Evolutionary conservation across 2,797 vertebrate genomes (phyloP), one percentile per base, ranked within the genome.

Genomic region (Acestrorhynchus altus): DNA sequence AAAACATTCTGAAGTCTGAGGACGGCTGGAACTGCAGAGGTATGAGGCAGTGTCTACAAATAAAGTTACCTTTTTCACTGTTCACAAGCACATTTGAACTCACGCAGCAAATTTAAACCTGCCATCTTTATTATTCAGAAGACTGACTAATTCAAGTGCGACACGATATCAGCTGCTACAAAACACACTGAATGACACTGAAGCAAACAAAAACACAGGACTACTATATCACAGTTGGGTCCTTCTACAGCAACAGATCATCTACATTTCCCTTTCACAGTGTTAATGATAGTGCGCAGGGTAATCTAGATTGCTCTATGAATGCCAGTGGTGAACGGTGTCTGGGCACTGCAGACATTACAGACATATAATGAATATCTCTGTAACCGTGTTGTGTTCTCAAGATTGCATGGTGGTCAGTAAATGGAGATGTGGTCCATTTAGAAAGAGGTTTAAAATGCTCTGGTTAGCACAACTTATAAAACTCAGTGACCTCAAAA

Each of bases 391-490:
- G 59, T 56, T 49, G 61, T 28, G 31, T 60, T 61, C 35, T 75
- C 72, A 39, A 80, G 75, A 83, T 83, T 73, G 82, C 22, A 59
- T 60, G 76, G 80, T 72, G 82, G 84, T 82, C 75, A 72, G 61
- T 76, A 69, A 74, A 81, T 79, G 73, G 57, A 76, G 71, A 54
- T 74, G 80, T 74, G 77, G 77, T 64, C 73, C 42, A 66, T 78
- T 82, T 69, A 71, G 44, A 18, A 59, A 49, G 75, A 35, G 66
- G 73, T 76, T 81, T 51, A 68, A 76, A 78, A 64, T 42, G 63
- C 46, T 76, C 73, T 74, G 61, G 26, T 76, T 66, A 51, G 72
- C 51, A 66, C 60, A 66, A 49, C 82, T 80, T 79, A 78, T 83
- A 83, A 86, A 86, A 82, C 69, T 57, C 72, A 64, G 18, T 35